Evolutionary conservation across 1,140 invertebrate species (phyloP), one percentile per base, ranked within the genome.

Genomic region (Bombus waltoni): DNA sequence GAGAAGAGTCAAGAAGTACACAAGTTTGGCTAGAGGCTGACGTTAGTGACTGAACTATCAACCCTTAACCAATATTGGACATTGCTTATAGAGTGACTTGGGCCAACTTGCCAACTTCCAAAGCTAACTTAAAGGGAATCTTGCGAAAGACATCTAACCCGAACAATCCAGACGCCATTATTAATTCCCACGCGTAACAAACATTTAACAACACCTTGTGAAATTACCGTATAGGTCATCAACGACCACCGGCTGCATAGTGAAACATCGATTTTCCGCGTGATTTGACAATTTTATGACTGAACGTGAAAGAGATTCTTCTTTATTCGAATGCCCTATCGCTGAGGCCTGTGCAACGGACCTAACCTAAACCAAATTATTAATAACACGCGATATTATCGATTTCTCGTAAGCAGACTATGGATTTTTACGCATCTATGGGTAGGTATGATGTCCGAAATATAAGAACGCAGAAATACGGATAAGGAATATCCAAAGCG

Each of bases 1-100:
- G 15, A 68, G 28, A 42, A 42, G 68, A 28, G 68, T 2, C n/a
- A 35, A 42, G 72, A 8, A 57, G 11, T 42, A 40, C 38, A 15
- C 35, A 74, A 44, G 11, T 74, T 22, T 32, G 32, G 18, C 2
- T 18, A 28, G 47, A 9, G 53, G 35, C 47, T 57, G 73, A 75
- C 25, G 44, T 22, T 40, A 38, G 18, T 25, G 47, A 32, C 42
- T 47, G 74, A 38, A 75, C 25, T 44, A 38, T 76, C 47, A 38
- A 57, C n/a, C 22, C 44, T 38, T 57, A 32, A 57, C 35, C 44
- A 57, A 76, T 76, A 76, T 76, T 76, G 74, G 74, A 57, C 47
- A 57, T 76, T 57, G 47, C 15, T 57, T 53, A 38, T 76, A n/a
- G 32, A 35, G 47, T 38, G 13, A 76, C 32, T 76, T 38, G 74